Base-by-base conservation (phyloP, 2,888 invertebrate genomes). In the Leptopilina myrica region DNA sequence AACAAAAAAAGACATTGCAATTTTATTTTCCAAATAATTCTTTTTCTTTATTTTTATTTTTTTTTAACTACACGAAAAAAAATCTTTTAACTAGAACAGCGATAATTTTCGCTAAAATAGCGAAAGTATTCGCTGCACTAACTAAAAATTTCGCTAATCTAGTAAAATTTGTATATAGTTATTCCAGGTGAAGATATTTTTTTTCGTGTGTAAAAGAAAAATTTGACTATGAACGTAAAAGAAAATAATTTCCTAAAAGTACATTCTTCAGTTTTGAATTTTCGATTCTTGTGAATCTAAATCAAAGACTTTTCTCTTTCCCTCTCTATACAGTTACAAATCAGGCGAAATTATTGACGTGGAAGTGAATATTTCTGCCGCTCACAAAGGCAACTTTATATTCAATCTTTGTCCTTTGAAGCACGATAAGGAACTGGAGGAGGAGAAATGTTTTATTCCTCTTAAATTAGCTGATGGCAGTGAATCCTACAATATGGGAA, bases 361-460 rank as follows among this genome's bases (percentile, higher is more conserved):
- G n/a, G 59, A 59, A n/a, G 59, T 59, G 59, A 59, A 59, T 59
- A 59, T 59, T 59, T 59, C 59, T 15, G 59, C 59, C 59, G 59
- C 59, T 59, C 59, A 59, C 59, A 59, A 59, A 59, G 59, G 59
- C 20, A 6, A 59, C 59, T 59, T 59, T 59, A 59, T n/a, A 59
- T 59, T 59, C n/a, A 59, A 59, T 59, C 59, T 59, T n/a, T 59
- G 59, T 59, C 59, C 59, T 59, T n/a, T 59, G 59, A 59, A 15
- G 15, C 8, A 59, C 59, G 59, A 59, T 59, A 59, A 59, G 59
- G 59, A 59, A n/a, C 59, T 59, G 3, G 59, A 59, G 8, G 59
- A 59, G 59, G 59, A 59, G n/a, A 8, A 59, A 5, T 59, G 59
- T 15, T 59, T 59, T 59, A 59, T 59, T 59, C 59, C 59, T 4